phyloP scores from a whole-genome alignment of 2,797 vertebrate genomes.

The Pangasius djambal region DNA sequence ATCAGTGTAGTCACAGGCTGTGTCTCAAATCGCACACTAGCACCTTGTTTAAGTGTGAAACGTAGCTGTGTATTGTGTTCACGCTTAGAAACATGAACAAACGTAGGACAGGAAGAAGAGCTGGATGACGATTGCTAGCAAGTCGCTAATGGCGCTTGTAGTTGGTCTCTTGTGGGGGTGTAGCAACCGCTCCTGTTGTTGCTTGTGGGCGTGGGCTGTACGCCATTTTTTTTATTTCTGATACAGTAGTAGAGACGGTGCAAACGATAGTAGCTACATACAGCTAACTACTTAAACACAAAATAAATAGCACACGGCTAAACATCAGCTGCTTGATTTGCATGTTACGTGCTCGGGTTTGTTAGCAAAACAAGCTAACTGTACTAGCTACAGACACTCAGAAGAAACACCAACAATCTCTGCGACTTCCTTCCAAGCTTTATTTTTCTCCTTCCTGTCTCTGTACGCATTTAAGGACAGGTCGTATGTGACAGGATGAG shows the following conservation, averaged over 20 bases:
- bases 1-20: not conserved
- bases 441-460: not conserved
- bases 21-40: not conserved
- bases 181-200: not conserved
- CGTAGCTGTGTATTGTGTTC: not conserved
- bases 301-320: not conserved
- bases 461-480: not conserved
- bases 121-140: constrained; percentile 1
- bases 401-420: not conserved
- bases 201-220: constrained; percentile 8
- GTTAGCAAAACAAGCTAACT: not conserved
- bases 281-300: not conserved
- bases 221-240: not conserved
- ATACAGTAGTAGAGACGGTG: not conserved
- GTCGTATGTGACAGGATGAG: not conserved
- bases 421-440: not conserved
- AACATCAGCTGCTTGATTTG: not conserved
- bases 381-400: not conserved
- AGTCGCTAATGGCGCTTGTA: not conserved
- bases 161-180: not conserved
- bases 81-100: not conserved
- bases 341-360: not conserved
- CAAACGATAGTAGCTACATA: not conserved
- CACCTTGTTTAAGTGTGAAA: not conserved
- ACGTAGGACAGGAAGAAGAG: not conserved